Evolutionary conservation across 2,797 vertebrate genomes (phyloP).

Genomic region (Thamnophis elegans): DNA sequence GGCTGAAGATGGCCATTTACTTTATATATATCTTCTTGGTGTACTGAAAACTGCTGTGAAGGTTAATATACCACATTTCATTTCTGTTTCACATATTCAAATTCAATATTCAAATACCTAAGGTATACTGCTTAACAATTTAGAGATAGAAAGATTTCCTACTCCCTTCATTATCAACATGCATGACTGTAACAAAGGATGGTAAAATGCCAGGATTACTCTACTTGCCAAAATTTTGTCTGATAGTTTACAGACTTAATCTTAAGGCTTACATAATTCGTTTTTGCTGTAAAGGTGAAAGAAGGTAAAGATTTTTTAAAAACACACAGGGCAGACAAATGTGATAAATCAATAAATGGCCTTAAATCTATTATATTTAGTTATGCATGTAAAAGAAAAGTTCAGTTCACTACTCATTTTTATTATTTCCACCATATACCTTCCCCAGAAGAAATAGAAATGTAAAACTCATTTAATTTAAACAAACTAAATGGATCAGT

Average conservation of each 20-base stretch:
- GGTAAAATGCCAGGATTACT: not conserved
- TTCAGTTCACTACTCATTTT: not conserved
- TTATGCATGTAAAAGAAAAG: not conserved
- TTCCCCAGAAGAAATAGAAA: not conserved
- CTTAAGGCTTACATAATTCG: not conserved
- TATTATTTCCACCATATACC: not conserved
- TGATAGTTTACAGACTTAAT: not conserved
- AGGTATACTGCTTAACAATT: not conserved
- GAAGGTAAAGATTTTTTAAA: not conserved
- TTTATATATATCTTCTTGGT: not conserved
- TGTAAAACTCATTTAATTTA: not conserved
- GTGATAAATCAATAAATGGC: not conserved
- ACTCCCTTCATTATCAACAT: not conserved
- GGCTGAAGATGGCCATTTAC: not conserved
- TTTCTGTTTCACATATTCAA: not conserved
- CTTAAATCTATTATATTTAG: not conserved
- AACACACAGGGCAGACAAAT: not conserved
- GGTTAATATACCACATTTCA: not conserved
- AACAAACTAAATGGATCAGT: not conserved
- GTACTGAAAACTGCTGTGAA: not conserved
- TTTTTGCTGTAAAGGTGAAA: not conserved
- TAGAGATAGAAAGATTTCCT: not conserved
- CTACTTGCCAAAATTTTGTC: not conserved
- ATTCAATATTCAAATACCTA: not conserved
- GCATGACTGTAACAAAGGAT: not conserved